Evolutionary conservation across 2,888 invertebrate species (phyloP).

Genomic region (Apamea monoglypha): DNA sequence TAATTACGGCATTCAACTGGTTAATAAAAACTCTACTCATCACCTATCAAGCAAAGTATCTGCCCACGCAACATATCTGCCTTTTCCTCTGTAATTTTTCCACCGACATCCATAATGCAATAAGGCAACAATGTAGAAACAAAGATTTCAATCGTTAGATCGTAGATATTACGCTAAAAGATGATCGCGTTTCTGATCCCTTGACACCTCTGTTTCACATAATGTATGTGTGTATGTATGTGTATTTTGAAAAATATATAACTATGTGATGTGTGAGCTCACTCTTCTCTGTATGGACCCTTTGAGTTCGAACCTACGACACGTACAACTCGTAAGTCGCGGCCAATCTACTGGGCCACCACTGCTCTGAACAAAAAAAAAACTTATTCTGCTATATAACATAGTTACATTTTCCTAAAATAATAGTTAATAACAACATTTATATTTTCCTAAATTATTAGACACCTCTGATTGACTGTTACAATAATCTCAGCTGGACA

Average conservation of each 20-base stretch:
- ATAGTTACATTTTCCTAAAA: background rate
- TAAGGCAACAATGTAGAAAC: background rate
- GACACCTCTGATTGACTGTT: background rate
- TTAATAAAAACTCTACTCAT: background rate
- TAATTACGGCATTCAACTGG: too few species aligned
- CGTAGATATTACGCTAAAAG: too few species aligned
- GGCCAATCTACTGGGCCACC: too few species aligned
- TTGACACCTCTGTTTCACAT: background rate
- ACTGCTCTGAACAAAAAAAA: too few species aligned
- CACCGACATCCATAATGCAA: background rate
- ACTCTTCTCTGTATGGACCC: too few species aligned
- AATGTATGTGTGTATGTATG: too few species aligned
- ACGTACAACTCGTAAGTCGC: too few species aligned
- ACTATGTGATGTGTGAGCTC: too few species aligned
- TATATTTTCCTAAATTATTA: background rate
- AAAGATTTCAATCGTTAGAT: background rate
- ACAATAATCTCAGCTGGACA: conserved; percentile 22
- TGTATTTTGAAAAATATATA: too few species aligned
- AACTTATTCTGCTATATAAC: background rate
- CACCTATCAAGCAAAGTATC: background rate
- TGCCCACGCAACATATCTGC: background rate
- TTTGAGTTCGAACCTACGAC: too few species aligned
- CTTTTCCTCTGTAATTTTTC: background rate
- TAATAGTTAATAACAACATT: background rate
- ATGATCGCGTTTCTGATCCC: background rate